Conservation (phyloP, 1,140 invertebrate species). For the Drosophila prosaltans region DNA sequence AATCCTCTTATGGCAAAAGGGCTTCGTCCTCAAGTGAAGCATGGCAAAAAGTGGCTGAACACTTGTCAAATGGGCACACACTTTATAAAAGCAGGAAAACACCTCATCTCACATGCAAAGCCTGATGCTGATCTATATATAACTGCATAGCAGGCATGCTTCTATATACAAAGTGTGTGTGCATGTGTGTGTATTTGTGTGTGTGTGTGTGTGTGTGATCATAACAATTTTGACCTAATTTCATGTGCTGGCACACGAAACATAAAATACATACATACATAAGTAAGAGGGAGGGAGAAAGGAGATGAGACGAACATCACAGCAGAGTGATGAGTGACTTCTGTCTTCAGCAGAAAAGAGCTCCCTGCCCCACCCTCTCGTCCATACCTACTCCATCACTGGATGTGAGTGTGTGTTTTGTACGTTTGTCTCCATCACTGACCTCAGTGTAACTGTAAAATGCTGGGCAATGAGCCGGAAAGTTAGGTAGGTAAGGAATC, state of each 20-base stretch:
- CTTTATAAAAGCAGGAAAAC: slow-evolving; percentile 63
- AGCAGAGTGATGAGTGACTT: slow-evolving; percentile 50
- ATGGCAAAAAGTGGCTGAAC: slow-evolving; percentile 58
- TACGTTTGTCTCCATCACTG: slow-evolving; percentile 56
- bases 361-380: not conserved
- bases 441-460: slow-evolving; percentile 72
- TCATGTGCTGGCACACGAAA: slow-evolving; percentile 54
- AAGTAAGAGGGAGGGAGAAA: slow-evolving; percentile 15
- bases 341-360: slow-evolving; percentile 15
- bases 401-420: not conserved
- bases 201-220: slow-evolving; percentile 63
- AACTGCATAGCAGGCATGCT: slow-evolving; percentile 66
- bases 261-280: slow-evolving; percentile 29
- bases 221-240: slow-evolving; percentile 82
- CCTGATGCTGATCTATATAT: slow-evolving; percentile 67
- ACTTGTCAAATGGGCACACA: slow-evolving; percentile 68
- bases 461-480: slow-evolving; percentile 57
- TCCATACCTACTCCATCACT: no score
- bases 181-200: slow-evolving; percentile 18
- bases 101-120: slow-evolving; percentile 47
- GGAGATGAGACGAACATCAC: slow-evolving; percentile 42
- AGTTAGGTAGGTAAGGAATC: slow-evolving; percentile 20
- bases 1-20: slow-evolving; percentile 1
- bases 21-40: slow-evolving; percentile 22
- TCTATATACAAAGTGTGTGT: slow-evolving; percentile 2